These are phyloP conservation scores for Hydrotaea cyrtoneurina DNA, from an alignment of 2,888 invertebrate genomes.

Conservation along the genomic window DNA sequence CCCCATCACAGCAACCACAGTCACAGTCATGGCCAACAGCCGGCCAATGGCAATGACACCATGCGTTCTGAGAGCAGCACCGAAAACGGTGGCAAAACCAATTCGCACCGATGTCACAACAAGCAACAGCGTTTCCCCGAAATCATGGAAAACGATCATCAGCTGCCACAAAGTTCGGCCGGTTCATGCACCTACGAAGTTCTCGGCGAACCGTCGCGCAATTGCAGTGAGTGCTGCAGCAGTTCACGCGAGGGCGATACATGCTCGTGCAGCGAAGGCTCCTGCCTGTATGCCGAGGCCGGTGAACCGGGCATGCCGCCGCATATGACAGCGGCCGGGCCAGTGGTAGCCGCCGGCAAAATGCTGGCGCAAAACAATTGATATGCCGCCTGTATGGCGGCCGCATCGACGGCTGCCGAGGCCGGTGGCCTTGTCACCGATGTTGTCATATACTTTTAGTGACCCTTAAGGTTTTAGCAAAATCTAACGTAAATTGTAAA, in stretches of 20 bases:
- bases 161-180: slow-evolving; percentile 56
- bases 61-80: slow-evolving; percentile 77
- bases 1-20: slow-evolving; percentile 68
- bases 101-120: slow-evolving; percentile 69
- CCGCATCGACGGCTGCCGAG: slow-evolving; percentile 38
- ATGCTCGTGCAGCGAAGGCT: slow-evolving; percentile 85
- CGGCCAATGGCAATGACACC: slow-evolving; percentile 70
- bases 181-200: slow-evolving; percentile 71
- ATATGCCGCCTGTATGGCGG: slow-evolving; percentile 67
- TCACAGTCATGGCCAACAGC: slow-evolving; percentile 62
- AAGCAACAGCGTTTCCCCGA: slow-evolving; percentile 71
- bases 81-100: slow-evolving; percentile 74
- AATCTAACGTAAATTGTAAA: slow-evolving; percentile 29
- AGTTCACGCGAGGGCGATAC: slow-evolving; percentile 83
- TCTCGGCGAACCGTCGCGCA: slow-evolving; percentile 71
- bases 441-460: slow-evolving; percentile 71
- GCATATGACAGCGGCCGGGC: slow-evolving; percentile 47
- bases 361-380: slow-evolving; percentile 68
- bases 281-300: slow-evolving; percentile 84
- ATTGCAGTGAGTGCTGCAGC: slow-evolving; percentile 82
- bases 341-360: slow-evolving; percentile 47
- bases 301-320: slow-evolving; percentile 78
- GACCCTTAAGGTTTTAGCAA: slow-evolving; percentile 31
- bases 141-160: slow-evolving; percentile 70
- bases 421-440: slow-evolving; percentile 60